These are phyloP conservation scores for Cyclura pinguis DNA, from an alignment of 2,797 vertebrate genomes.

Conservation along the genomic window DNA sequence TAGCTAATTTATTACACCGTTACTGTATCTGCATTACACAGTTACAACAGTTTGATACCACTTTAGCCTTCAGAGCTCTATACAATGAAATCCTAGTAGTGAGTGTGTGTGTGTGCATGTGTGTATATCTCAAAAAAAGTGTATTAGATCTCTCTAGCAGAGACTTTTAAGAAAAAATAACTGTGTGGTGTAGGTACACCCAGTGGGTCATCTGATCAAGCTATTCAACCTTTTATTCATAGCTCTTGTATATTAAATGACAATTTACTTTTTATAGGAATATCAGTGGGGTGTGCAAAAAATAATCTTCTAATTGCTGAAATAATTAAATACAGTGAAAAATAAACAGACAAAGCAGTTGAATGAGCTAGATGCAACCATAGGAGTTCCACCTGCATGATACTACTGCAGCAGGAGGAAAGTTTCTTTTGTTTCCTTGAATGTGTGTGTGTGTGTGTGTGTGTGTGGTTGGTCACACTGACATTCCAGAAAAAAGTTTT, in stretches of 20 bases:
- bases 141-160: no score
- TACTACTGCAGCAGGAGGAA: constrained; percentile 18
- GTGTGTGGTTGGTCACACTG: neutral
- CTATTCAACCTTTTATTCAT: neutral
- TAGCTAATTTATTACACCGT: neutral
- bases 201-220: no score
- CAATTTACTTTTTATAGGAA: neutral
- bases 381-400: neutral
- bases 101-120: no score
- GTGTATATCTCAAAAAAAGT: no score
- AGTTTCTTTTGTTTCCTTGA: neutral
- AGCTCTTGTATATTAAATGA: neutral
- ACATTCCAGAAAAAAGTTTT: neutral
- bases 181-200: no score
- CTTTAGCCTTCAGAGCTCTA: no score
- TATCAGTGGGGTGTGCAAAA: neutral
- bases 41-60: no score
- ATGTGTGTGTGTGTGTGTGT: neutral
- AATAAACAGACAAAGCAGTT: neutral
- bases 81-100: no score
- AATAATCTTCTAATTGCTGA: neutral
- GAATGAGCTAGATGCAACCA: neutral
- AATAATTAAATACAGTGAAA: neutral
- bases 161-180: no score
- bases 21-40: neutral